Percentiles rank a stretch among this genome's conserved stretches.
These are phyloP conservation scores for Tenrec ecaudatus DNA, from an alignment of 2,113 vertebrate species.

Conservation along the genomic window DNA sequence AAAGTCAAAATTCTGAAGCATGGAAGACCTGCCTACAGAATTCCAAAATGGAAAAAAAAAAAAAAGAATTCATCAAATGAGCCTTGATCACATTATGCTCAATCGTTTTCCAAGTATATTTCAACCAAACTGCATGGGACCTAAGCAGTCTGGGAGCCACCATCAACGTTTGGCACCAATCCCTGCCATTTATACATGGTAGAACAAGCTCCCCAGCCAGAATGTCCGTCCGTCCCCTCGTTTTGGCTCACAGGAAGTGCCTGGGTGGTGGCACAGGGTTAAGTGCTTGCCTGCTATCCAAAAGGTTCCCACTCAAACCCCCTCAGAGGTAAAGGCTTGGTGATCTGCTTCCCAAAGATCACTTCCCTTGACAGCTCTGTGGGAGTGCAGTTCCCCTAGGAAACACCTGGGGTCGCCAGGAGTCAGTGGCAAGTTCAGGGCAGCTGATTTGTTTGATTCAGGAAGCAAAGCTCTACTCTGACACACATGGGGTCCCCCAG, in stretches of 20 bases:
- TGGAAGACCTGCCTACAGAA: not conserved
- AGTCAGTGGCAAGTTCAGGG: not conserved
- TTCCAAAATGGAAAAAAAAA: no score
- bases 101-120: not conserved
- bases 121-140: not conserved
- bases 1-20: not conserved
- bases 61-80: not conserved
- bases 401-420: not conserved
- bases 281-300: not conserved
- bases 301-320: not conserved
- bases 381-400: not conserved
- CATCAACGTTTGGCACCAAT: not conserved
- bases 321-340: not conserved
- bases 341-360: not conserved
- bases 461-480: not conserved
- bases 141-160: not conserved
- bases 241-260: not conserved
- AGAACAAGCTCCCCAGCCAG: not conserved
- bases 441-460: not conserved
- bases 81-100: not conserved
- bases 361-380: not conserved
- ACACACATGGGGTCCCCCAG: not conserved
- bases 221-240: not conserved
- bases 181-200: not conserved
- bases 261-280: not conserved